These are phyloP conservation scores for Parthenolecanium corni DNA, from an alignment of 2,888 invertebrate species.

Conservation along the genomic window DNA sequence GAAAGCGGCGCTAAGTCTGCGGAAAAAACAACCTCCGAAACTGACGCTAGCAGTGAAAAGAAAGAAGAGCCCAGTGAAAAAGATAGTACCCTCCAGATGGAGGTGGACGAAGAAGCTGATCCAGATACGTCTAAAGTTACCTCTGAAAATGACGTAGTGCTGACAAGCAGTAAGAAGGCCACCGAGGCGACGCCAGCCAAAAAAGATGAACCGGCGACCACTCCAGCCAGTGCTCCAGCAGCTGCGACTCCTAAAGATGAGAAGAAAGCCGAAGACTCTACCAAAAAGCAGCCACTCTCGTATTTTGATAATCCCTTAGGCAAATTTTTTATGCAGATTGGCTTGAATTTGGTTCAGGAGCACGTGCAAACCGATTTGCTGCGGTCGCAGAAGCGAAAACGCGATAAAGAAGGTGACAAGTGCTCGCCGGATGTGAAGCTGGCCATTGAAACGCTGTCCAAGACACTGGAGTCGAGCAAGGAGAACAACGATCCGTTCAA, in stretches of 20 bases:
- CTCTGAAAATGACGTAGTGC: not conserved
- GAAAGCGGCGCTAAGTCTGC: conserved; percentile 35
- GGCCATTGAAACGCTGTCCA: conserved; percentile 69
- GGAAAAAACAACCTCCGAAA: conserved; percentile 34
- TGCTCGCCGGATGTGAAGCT: conserved; percentile 55
- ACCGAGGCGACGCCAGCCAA: not conserved
- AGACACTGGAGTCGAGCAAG: conserved; percentile 73
- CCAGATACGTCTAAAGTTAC: not conserved
- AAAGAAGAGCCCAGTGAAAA: conserved; percentile 35
- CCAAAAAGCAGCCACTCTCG: conserved; percentile 38
- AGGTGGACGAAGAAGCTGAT: conserved; percentile 5
- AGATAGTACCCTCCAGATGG: not conserved
- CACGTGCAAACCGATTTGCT: conserved; percentile 86
- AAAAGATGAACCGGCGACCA: not conserved
- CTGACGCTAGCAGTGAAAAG: conserved; percentile 23
- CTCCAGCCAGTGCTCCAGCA: conserved; percentile 31
- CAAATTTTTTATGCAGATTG: conserved; percentile 83
- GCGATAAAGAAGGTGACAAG: conserved; percentile 55
- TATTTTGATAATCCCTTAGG: conserved; percentile 81
- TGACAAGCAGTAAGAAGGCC: not conserved
- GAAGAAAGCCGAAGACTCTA: conserved; percentile 29
- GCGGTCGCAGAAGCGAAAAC: conserved; percentile 72
- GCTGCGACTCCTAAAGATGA: conserved; percentile 33
- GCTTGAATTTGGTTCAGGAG: conserved; percentile 80
- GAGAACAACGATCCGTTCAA: conserved; percentile 71